Base-by-base conservation (phyloP, 2,113 vertebrate species). In the Amblyornis subalaris region DNA sequence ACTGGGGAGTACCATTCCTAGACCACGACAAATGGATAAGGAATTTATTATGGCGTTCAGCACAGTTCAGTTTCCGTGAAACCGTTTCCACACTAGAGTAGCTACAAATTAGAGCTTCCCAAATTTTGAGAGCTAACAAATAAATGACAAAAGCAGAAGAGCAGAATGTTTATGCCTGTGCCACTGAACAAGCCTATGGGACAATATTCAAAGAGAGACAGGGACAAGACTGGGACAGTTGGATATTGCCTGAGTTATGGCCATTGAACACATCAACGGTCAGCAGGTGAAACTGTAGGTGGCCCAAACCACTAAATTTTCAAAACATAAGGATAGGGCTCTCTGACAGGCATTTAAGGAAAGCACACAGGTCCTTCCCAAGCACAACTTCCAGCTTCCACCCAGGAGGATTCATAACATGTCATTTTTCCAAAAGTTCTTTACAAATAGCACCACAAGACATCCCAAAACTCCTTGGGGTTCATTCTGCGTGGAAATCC, bases 251-350 rank as follows among this genome's bases (percentile, higher is more conserved):
- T 11, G 21, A 53, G 12, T 54, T 85, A 57, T 6, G 14, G 29
- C 36, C 1, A 2, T 28, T 25, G 22, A 78, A 45, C 14, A 60
- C 33, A 42, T 40, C 3, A 0, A 1, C 11, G 14, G 20, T 15
- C 58, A 84, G 50, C 23, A 71, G 44, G 29, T 50, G 33, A 86
- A 90, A 57, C 14, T 47, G 38, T 0, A 74, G 29, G 3, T 29
- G 21, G 7, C 38, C 12, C 40, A 75, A 64, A 85, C 8, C 17
- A 78, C 12, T 19, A 40, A 9, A 6, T 36, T 76, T 93, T 64
- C 45, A 61, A 72, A 81, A 60, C 6, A 6, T 58, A 51, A 67
- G 24, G 20, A 75, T 1, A 36, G 8, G 5, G 14, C 7, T 69
- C 25, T 70, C 58, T 36, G 12, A 31, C 0, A 75, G n/a, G 31